A percentile compares a stretch with the other conserved stretches of the same genome.
Conservation (phyloP, 2,888 invertebrate species). For the Pseudeuparius sepicola region DNA sequence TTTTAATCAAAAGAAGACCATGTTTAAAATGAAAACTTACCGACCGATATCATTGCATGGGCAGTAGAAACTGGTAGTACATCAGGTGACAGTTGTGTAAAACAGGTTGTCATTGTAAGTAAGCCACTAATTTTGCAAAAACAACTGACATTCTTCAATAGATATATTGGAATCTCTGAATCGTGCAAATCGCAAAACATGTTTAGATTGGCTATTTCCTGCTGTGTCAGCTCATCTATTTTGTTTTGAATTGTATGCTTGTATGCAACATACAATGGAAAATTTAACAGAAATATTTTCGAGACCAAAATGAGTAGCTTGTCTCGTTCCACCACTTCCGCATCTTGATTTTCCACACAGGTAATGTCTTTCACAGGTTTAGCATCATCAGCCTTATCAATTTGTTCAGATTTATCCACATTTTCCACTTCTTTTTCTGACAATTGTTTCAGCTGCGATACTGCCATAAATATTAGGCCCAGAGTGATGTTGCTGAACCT, state of each 20-base stretch:
- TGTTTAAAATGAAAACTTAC: too few relatives aligned
- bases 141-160: constrained; percentile 83
- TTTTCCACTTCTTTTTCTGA: constrained; percentile 26
- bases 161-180: constrained; percentile 83
- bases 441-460: constrained; percentile 71
- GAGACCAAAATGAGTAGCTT: constrained; percentile 80
- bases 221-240: constrained; percentile 71
- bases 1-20: too few relatives aligned
- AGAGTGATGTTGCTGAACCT: constrained; percentile 82
- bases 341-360: constrained; percentile 35
- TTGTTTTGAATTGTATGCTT: constrained; percentile 75
- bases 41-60: constrained; percentile 81
- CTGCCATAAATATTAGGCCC: constrained; percentile 72
- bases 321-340: constrained; percentile 68
- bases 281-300: constrained; percentile 82
- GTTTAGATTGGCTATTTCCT: constrained; percentile 70
- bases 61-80: constrained; percentile 78
- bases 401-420: constrained; percentile 42
- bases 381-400: constrained; percentile 49
- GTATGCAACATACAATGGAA: constrained; percentile 79
- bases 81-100: constrained; percentile 64
- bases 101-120: constrained; percentile 76
- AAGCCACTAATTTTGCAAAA: constrained; percentile 89
- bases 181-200: constrained; percentile 87
- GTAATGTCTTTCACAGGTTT: too few relatives aligned